Conservation (phyloP, 92 coral and sea anemone genomes). For the Epizoanthus ramosus region DNA sequence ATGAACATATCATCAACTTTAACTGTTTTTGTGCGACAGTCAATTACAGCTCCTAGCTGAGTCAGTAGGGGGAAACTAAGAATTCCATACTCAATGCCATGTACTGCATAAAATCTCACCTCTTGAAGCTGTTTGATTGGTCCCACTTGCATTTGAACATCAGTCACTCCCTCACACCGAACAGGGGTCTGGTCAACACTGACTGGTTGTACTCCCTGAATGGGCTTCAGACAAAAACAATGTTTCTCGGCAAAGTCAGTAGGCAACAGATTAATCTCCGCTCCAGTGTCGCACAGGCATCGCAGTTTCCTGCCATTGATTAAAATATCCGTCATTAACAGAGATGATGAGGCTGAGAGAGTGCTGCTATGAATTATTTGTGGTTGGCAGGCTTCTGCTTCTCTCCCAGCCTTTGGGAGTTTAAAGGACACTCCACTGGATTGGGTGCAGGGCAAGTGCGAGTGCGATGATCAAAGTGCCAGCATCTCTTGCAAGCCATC, state of each 20-base stretch:
- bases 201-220: slow-evolving; percentile 49
- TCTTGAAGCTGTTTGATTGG: slow-evolving; percentile 9
- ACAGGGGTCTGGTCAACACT: slow-evolving; percentile 46
- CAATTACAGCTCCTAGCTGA: slow-evolving; percentile 53
- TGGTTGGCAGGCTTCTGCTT: slow-evolving; percentile 10
- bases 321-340: neutral
- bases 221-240: slow-evolving; percentile 31
- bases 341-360: slow-evolving; percentile 28
- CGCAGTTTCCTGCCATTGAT: slow-evolving; percentile 6
- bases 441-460: slow-evolving; percentile 38
- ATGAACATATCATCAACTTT: too few species aligned
- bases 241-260: slow-evolving; percentile 37
- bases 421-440: slow-evolving; percentile 44
- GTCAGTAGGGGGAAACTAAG: slow-evolving; percentile 48
- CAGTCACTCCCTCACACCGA: slow-evolving; percentile 14
- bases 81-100: slow-evolving; percentile 35
- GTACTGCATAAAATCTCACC: slow-evolving; percentile 36
- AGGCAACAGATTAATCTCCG: slow-evolving; percentile 49
- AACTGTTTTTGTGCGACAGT: slow-evolving; percentile 5
- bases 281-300: slow-evolving; percentile 46
- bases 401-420: slow-evolving; percentile 38
- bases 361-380: slow-evolving; percentile 30
- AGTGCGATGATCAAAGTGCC: slow-evolving; percentile 35
- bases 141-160: slow-evolving; percentile 14
- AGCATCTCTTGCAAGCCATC: slow-evolving; percentile 30